These are phyloP conservation scores for Mormyrus lacerda DNA, from an alignment of 2,113 vertebrate genomes.

Conservation along the genomic window DNA sequence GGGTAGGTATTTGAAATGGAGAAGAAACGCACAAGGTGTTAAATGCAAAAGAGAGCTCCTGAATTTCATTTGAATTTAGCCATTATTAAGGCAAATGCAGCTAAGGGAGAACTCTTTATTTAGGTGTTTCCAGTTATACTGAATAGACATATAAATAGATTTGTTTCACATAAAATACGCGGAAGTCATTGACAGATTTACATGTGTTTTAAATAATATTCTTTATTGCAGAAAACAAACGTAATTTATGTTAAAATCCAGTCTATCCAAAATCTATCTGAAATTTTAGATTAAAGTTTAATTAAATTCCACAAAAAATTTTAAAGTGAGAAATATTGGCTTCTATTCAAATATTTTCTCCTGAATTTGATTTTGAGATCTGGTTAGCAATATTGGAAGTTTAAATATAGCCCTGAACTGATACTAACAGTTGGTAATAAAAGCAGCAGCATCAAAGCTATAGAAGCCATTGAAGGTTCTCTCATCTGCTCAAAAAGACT, in stretches of 20 bases:
- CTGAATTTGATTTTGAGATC: not conserved
- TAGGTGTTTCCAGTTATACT: not conserved
- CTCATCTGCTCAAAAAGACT: not conserved
- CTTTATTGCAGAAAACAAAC: not conserved
- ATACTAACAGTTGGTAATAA: conserved; percentile 4
- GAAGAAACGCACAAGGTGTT: not conserved
- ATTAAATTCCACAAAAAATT: not conserved
- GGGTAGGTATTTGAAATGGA: not conserved
- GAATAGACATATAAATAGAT: not conserved
- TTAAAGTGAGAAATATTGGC: not conserved
- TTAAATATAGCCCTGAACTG: not conserved
- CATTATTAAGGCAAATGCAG: not conserved
- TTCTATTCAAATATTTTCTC: not conserved
- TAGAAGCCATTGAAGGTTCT: not conserved
- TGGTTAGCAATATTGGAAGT: not conserved
- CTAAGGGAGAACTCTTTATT: not conserved
- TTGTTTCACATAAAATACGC: not conserved
- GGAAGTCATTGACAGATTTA: not conserved
- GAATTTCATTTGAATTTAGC: not conserved
- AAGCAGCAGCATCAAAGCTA: not conserved
- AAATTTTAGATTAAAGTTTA: not conserved
- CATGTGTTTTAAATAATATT: not conserved
- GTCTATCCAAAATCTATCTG: not conserved
- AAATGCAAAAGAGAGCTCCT: not conserved
- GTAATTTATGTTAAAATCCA: not conserved